Evolutionary conservation across 2,113 vertebrate species (phyloP), one percentile per base, ranked within the genome.

Genomic region (Poeciliopsis turrubarensis): DNA sequence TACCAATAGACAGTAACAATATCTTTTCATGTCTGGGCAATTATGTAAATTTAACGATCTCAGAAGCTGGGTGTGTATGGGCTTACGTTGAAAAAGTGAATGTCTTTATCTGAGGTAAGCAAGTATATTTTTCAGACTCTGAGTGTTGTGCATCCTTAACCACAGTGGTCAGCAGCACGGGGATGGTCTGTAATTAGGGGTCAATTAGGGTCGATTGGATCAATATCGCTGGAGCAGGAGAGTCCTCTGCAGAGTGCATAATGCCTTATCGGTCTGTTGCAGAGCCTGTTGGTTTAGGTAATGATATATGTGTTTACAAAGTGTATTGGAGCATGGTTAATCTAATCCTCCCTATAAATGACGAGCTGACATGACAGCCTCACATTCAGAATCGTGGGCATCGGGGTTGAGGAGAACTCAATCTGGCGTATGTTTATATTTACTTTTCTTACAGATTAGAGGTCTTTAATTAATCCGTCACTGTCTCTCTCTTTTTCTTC

Each of bases 301-400:
- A 88, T 90, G 92, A 91, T 90, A 82, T 86, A 86, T 91, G 85
- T 91, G 92, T 93, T 92, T 90, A 87, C 89, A 73, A 83, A 60
- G 70, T 27, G 70, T 74, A 78, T 85, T 77, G 86, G 82, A 83
- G 86, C 65, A 77, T 65, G 72, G 84, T 85, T 89, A 87, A 90
- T 91, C 89, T 86, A 67, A 72, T 85, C 72, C 84, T 26, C 76
- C 73, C 67, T 77, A 71, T 77, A 81, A 89, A 89, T 86, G 85
- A 87, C 81, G 84, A 64, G 77, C 64, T 63, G n/a, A 69, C 57
- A 79, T 68, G 73, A 83, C 70, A 64, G 44, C 51, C 32, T 15
- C 29, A 65, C 65, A 86, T 44, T 66, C 37, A 44, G 64, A 60
- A 17, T 29, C 75, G 1, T 61, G 15, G 39, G 60, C 41, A 4